phyloP scores from a whole-genome alignment of 2,113 vertebrate genomes.

The Physeter macrocephalus region DNA sequence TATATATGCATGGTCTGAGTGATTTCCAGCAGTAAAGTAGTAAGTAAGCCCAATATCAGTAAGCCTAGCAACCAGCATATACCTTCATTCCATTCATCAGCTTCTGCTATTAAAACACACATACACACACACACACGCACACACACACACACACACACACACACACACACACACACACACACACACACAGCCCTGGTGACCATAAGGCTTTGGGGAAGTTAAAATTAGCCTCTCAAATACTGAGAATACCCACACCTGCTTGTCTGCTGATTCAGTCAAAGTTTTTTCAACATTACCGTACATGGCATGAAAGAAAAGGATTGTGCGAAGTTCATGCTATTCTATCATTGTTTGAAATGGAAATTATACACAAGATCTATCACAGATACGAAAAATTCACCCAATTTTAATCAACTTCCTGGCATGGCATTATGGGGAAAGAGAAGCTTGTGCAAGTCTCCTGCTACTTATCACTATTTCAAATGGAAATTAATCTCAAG shows the following conservation, averaged over 20 bases:
- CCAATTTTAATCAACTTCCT: background rate
- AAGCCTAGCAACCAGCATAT: background rate
- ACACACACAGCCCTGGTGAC: background rate
- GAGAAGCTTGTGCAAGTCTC: background rate
- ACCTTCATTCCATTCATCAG: background rate
- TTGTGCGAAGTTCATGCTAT: background rate
- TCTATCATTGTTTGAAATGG: background rate
- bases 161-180: too few species aligned
- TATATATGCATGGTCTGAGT: background rate
- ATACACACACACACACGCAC: background rate
- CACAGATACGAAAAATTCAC: background rate
- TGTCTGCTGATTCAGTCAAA: background rate
- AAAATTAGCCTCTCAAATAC: background rate
- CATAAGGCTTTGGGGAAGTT: background rate
- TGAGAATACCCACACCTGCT: background rate
- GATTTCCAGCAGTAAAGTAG: background rate
- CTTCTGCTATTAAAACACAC: background rate
- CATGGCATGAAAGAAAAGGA: background rate
- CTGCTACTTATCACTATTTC: background rate
- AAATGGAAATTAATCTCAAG: background rate
- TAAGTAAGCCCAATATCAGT: background rate
- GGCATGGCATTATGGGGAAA: background rate
- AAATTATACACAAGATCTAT: background rate
- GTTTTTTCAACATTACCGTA: background rate
- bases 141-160: background rate